Conservation (phyloP, 2,888 invertebrate species). For the Diploptera punctata region DNA sequence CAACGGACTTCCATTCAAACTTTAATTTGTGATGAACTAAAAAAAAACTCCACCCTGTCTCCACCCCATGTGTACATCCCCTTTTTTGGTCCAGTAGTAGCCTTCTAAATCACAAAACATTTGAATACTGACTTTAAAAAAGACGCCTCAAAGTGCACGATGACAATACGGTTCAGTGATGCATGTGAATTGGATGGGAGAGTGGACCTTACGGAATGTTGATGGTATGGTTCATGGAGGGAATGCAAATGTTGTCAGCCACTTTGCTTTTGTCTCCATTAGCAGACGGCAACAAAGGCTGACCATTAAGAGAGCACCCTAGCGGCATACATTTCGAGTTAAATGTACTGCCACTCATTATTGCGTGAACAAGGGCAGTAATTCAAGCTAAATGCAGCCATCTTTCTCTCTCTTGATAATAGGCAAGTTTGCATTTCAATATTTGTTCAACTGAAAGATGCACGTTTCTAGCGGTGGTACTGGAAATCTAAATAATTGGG, state of each 20-base stretch:
- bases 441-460: slow-evolving; percentile 5
- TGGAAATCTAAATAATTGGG: not conserved
- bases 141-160: not conserved
- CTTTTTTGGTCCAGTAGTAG: slow-evolving; percentile 1
- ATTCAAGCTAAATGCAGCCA: not conserved
- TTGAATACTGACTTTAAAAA: not conserved
- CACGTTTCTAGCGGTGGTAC: not conserved
- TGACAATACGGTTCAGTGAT: not conserved
- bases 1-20: too few species aligned
- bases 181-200: not conserved
- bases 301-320: slow-evolving; percentile 17
- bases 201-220: not conserved
- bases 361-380: not conserved
- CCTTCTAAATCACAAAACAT: slow-evolving; percentile 1
- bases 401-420: not conserved
- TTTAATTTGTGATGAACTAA: not conserved
- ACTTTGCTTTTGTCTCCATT: slow-evolving; percentile 8
- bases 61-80: not conserved
- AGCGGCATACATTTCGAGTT: slow-evolving; percentile 7
- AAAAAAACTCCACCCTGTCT: not conserved
- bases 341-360: slow-evolving; percentile 8
- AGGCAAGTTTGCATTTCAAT: slow-evolving; percentile 1
- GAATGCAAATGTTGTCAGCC: slow-evolving; percentile 4
- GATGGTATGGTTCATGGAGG: not conserved
- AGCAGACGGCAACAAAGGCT: not conserved